A percentile compares a stretch with the other conserved stretches of the same genome.
These are phyloP conservation scores for Rhagologus leucostigma DNA, from an alignment of 2,113 vertebrate genomes.

Conservation along the genomic window DNA sequence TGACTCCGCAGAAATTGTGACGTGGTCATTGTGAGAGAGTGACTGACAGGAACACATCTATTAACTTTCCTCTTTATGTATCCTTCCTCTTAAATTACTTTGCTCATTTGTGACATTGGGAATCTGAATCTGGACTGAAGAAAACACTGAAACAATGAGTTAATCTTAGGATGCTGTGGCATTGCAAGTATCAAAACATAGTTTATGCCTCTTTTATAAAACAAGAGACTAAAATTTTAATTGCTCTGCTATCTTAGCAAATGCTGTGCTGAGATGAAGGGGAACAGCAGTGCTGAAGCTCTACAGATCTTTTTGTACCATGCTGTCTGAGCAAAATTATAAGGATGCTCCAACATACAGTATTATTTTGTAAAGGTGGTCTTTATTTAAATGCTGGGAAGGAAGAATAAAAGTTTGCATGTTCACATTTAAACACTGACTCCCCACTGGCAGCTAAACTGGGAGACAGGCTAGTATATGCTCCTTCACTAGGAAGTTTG, in stretches of 20 bases:
- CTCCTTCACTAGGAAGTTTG: neutral
- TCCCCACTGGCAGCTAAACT: neutral
- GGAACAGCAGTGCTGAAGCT: neutral
- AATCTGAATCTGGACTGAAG: neutral
- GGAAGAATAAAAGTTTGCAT: neutral
- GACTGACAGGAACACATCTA: neutral
- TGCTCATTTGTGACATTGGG: neutral
- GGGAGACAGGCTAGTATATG: neutral
- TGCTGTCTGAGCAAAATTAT: neutral
- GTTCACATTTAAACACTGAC: neutral
- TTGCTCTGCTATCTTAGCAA: neutral
- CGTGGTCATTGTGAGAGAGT: neutral
- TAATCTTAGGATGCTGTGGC: neutral
- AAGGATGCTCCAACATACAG: neutral
- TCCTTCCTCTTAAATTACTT: neutral
- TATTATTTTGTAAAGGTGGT: neutral
- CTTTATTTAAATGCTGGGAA: neutral
- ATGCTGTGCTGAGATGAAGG: rapidly evolving
- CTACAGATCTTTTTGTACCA: neutral
- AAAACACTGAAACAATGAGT: neutral
- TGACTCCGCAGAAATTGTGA: neutral
- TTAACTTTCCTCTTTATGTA: neutral
- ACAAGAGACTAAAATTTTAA: neutral
- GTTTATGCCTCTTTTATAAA: neutral
- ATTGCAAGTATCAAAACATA: neutral